Conservation (phyloP, 2,888 invertebrate genomes). For the Amiota mariae region DNA sequence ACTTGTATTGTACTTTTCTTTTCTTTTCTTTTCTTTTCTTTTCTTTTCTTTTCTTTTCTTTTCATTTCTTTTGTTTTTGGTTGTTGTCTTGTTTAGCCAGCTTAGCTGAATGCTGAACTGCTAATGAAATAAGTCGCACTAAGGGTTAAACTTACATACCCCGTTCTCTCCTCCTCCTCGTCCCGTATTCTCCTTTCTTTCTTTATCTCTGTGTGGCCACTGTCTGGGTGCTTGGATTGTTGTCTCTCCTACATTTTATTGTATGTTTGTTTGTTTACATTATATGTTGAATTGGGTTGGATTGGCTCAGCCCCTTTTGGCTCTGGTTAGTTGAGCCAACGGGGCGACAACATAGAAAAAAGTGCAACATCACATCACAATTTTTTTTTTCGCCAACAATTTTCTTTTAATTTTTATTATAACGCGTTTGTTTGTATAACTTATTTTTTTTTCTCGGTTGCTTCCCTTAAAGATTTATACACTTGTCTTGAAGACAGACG, state of each 20-base stretch:
- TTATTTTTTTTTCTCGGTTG: slow-evolving; percentile 50
- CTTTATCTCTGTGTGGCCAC: slow-evolving; percentile 38
- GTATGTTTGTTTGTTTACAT: slow-evolving; percentile 14
- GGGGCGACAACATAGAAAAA: slow-evolving; percentile 48
- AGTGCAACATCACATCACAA: slow-evolving; percentile 72
- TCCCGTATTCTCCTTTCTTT: slow-evolving; percentile 39
- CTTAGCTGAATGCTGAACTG: slow-evolving; percentile 41
- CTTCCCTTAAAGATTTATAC: slow-evolving; percentile 66
- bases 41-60: slow-evolving; percentile 37
- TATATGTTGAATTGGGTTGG: slow-evolving; percentile 22
- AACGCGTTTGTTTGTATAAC: slow-evolving; percentile 30
- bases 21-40: slow-evolving; percentile 32
- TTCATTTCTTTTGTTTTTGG: slow-evolving; percentile 40
- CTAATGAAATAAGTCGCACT: slow-evolving; percentile 68
- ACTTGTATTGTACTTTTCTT: slow-evolving; percentile 46
- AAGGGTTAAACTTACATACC: slow-evolving; percentile 67
- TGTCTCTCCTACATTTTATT: slow-evolving; percentile 46
- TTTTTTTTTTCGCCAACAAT: slow-evolving; percentile 55
- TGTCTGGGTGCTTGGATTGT: slow-evolving; percentile 27
- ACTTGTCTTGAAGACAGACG: slow-evolving; percentile 60
- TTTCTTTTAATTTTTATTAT: slow-evolving; percentile 33
- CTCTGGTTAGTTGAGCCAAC: slow-evolving; percentile 2
- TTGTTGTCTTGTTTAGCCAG: slow-evolving; percentile 42
- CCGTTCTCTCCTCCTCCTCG: no score
- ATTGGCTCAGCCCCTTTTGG: slow-evolving; percentile 27